A percentile compares a stretch with the other conserved stretches of the same genome.
These are phyloP conservation scores for Troglohyphantes excavatus DNA, from an alignment of 2,888 invertebrate species.

Conservation along the genomic window DNA sequence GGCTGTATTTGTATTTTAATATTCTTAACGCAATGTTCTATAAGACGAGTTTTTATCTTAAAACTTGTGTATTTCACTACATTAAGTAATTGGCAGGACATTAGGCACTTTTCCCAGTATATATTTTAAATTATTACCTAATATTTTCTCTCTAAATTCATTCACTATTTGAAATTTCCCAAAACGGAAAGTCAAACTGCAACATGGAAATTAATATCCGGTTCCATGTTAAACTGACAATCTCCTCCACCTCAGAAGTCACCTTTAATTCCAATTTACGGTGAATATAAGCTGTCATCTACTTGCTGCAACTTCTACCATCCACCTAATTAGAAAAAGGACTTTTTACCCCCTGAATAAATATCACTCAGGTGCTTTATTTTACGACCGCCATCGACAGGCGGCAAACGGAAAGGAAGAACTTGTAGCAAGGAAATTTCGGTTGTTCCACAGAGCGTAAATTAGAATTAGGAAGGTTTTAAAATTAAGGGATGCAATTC, in stretches of 20 bases:
- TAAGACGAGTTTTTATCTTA: no score
- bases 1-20: no score
- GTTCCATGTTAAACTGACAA: neutral
- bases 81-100: no score
- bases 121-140: no score
- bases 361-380: neutral
- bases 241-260: neutral
- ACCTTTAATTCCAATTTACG: slow-evolving; percentile 4
- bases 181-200: no score
- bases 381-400: neutral
- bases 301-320: neutral
- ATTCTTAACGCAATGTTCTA: no score
- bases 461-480: slow-evolving; percentile 5
- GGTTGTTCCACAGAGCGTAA: neutral
- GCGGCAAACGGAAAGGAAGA: neutral
- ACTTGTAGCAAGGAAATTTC: neutral
- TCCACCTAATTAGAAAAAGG: neutral
- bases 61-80: no score
- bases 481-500: neutral
- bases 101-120: no score
- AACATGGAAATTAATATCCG: neutral
- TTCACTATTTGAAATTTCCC: no score
- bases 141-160: no score
- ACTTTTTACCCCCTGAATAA: neutral
- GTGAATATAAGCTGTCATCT: neutral